A percentile compares a stretch with the other conserved stretches of the same genome.
phyloP scores from a whole-genome alignment of 2,888 invertebrate species.

The Odontocolon sp. region DNA sequence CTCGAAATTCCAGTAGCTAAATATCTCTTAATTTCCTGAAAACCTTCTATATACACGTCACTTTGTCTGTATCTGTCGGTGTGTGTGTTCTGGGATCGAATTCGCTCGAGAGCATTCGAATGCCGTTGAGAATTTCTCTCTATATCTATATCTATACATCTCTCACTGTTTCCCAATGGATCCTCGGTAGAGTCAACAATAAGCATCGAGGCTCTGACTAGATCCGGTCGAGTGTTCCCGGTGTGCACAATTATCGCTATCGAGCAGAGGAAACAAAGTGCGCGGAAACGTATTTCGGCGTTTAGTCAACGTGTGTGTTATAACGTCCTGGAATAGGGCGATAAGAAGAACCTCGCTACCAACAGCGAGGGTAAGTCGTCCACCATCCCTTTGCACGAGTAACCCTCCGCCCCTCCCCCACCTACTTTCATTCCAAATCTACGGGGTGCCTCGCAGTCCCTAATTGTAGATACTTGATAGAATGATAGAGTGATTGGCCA shows the following conservation, averaged over 20 bases:
- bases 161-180: conserved; percentile 46
- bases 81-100: conserved; percentile 45
- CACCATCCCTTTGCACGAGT: conserved; percentile 38
- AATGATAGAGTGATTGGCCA: neutral
- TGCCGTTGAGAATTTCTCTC: conserved; percentile 53
- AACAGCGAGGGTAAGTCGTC: conserved; percentile 27
- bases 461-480: neutral
- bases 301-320: conserved; percentile 72
- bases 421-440: neutral
- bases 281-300: conserved; percentile 76
- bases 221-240: conserved; percentile 60
- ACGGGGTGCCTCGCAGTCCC: conserved; percentile 28
- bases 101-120: conserved; percentile 57
- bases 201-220: conserved; percentile 51
- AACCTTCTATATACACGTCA: neutral
- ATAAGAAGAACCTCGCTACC: conserved; percentile 50
- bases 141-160: conserved; percentile 46
- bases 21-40: neutral
- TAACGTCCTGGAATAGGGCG: conserved; percentile 40
- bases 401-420: conserved; percentile 11
- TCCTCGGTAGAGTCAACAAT: conserved; percentile 63
- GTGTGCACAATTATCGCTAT: conserved; percentile 73
- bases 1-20: conserved; percentile 12
- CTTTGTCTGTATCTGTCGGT: neutral
- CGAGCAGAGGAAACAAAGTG: conserved; percentile 71